Base-by-base conservation (phyloP, 2,797 vertebrate species). In the Bothrops alternatus region DNA sequence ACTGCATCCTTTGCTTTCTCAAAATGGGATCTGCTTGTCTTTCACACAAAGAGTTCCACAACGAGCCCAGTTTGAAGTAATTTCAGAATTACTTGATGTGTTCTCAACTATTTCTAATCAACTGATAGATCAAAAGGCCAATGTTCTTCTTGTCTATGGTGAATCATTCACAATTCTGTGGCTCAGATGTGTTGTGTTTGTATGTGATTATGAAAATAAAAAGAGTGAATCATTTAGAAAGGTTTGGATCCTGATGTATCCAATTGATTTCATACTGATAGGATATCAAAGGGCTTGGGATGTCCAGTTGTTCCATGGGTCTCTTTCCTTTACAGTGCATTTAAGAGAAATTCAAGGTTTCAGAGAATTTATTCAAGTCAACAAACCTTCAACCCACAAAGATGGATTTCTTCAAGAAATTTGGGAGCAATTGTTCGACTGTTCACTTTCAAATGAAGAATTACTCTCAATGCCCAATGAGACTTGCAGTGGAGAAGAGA, bases 31-130 rank as follows among this genome's bases (percentile, higher is more conserved):
- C 86, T 87, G 86, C 26, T 88, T 25, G 16, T 57, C 11, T 11
- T 88, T 88, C 87, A 60, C n/a, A 60, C 10, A 61, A 47, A 60
- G 25, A 25, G 13, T 88, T 12, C 57, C 55, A 23, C 3, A 47
- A 0, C 57, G 25, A 18, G 5, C 8, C 20, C 12, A 20, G 4
- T 3, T 88, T 0, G 16, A 42, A 8, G 7, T 10, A 0, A 7
- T 6, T 2, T 16, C 4, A n/a, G 65, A 73, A 73, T n/a, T 37
- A 4, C 2, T 37, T 1, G 32, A 37, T 6, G 3, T 18, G 37
- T 6, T 57, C 0, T 57, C 3, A 11, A n/a, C 11, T 32, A 20
- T 57, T 7, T 87, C 14, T 87, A 8, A 55, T 63, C 26, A 32
- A 32, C n/a, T 87, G 2, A 20, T 32, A 20, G 86, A 87, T 63